phyloP scores from a whole-genome alignment of 2,113 vertebrate species.

The Odocoileus virginianus region DNA sequence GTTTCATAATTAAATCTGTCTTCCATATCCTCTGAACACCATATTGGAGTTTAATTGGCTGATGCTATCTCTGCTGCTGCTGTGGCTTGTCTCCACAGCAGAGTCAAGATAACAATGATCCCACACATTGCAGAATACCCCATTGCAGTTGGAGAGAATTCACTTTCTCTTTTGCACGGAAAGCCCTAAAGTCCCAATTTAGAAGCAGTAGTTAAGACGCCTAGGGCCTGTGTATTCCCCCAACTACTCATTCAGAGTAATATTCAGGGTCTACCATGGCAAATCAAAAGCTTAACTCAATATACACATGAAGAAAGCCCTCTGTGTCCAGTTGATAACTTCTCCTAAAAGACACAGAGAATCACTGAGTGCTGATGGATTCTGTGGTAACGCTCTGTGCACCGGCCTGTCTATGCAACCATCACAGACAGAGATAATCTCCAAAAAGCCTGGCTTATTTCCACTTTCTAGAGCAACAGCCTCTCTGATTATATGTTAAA shows the following conservation, averaged over 20 bases:
- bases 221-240: background rate
- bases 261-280: background rate
- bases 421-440: background rate
- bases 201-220: conserved; percentile 1
- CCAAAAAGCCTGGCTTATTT: background rate
- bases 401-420: background rate
- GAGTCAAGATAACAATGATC: conserved; percentile 15
- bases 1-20: conserved; percentile 66
- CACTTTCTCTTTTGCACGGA: conserved; percentile 4
- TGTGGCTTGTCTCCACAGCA: conserved; percentile 15
- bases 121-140: background rate
- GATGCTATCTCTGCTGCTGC: background rate
- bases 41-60: conserved; percentile 46
- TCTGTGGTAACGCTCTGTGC: background rate
- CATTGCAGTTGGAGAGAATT: background rate
- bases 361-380: background rate
- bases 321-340: background rate
- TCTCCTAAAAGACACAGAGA: background rate
- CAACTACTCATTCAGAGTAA: background rate
- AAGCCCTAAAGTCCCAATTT: background rate
- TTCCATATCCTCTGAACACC: conserved; percentile 54
- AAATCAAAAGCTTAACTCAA: conserved; percentile 40
- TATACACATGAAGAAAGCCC: background rate
- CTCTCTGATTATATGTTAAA: background rate
- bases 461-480: background rate